Evolutionary conservation across 2,888 invertebrate species (phyloP).

Genomic region (Blastobasis adustella): DNA sequence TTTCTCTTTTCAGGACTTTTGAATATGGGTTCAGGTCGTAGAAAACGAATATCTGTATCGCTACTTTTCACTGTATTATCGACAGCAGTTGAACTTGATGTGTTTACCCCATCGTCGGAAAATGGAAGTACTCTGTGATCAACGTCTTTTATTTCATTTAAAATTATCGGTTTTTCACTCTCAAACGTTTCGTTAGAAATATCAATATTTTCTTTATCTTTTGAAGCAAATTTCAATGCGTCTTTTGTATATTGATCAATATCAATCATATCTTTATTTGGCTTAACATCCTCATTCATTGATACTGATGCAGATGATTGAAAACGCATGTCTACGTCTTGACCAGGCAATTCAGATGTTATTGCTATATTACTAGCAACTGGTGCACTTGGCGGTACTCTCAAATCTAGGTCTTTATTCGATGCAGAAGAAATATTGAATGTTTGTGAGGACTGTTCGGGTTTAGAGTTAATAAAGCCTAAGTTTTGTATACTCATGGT

Average conservation of each 20-base stretch:
- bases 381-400: slow-evolving; percentile 50
- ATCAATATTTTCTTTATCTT: slow-evolving; percentile 66
- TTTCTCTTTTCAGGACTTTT: slow-evolving; percentile 61
- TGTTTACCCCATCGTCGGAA: slow-evolving; percentile 41
- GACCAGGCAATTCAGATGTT: slow-evolving; percentile 50
- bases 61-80: slow-evolving; percentile 34
- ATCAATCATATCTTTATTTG: slow-evolving; percentile 61
- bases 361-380: slow-evolving; percentile 32
- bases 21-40: slow-evolving; percentile 62
- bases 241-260: slow-evolving; percentile 73
- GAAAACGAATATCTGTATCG: slow-evolving; percentile 65
- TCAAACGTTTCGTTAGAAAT: slow-evolving; percentile 55
- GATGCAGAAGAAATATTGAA: slow-evolving; percentile 31
- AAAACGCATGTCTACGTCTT: slow-evolving; percentile 70
- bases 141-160: slow-evolving; percentile 57
- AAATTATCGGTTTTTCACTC: slow-evolving; percentile 33
- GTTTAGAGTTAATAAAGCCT: slow-evolving; percentile 56
- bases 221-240: slow-evolving; percentile 64
- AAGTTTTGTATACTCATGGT: slow-evolving; percentile 75
- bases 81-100: slow-evolving; percentile 26
- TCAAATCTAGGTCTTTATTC: slow-evolving; percentile 62
- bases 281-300: slow-evolving; percentile 29
- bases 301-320: slow-evolving; percentile 35
- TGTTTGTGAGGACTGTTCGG: slow-evolving; percentile 37
- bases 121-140: slow-evolving; percentile 68